Evolutionary conservation across 2,113 vertebrate species (phyloP).

Genomic region (Ascaphus truei): DNA sequence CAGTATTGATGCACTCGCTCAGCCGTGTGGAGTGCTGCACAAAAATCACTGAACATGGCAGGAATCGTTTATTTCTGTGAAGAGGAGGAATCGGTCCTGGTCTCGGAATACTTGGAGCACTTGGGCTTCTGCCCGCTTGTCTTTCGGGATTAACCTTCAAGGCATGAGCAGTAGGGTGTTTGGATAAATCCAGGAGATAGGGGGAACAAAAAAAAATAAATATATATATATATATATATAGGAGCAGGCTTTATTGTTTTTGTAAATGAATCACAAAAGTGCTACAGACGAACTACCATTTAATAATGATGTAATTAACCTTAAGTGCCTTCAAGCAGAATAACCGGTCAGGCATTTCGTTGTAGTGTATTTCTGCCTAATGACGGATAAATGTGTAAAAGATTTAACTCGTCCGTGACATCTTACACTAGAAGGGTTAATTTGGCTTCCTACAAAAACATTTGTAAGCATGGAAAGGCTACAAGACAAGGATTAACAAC

Average conservation of each 20-base stretch:
- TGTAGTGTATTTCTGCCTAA: background rate
- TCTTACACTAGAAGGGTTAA: background rate
- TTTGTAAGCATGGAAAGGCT: background rate
- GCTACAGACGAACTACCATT: background rate
- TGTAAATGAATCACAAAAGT: conserved; percentile 39
- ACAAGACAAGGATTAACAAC: background rate
- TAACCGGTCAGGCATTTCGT: background rate
- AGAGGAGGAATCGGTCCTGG: conserved; percentile 69
- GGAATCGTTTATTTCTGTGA: conserved; percentile 77
- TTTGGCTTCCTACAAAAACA: background rate
- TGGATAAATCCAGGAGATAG: conserved; percentile 52
- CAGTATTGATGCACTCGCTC: conserved; percentile 74
- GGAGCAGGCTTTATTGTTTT: too few species aligned
- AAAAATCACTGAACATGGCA: conserved; percentile 76
- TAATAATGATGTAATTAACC: conserved; percentile 1
- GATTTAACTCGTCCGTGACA: background rate
- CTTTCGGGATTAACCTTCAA: conserved; percentile 80
- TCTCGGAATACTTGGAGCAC: conserved; percentile 71
- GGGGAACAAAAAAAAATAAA: conserved; percentile 44
- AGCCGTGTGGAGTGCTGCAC: conserved; percentile 72
- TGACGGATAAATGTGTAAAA: background rate
- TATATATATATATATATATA: conserved; percentile 61
- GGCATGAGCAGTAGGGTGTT: conserved; percentile 62
- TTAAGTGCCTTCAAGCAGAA: background rate
- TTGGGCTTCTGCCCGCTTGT: conserved; percentile 72